Conservation (phyloP, 2,113 vertebrate genomes). For the Falco punctatus region DNA sequence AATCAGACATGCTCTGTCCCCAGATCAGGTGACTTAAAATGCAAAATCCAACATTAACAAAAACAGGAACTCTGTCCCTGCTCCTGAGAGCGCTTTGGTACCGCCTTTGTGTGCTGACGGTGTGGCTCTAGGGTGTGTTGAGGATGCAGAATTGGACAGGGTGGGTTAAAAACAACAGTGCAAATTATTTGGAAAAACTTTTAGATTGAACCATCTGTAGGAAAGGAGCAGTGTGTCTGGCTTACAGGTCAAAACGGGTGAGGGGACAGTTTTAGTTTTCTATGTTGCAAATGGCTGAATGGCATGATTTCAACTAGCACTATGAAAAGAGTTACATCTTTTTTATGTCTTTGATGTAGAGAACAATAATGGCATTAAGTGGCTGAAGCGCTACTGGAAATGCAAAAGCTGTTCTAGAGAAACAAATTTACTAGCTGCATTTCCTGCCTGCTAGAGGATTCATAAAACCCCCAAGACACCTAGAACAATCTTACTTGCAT, state of each 20-base stretch:
- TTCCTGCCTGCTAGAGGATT: neutral
- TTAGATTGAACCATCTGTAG: neutral
- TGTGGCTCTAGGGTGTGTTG: neutral
- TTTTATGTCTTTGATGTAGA: neutral
- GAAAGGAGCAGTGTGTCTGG: neutral
- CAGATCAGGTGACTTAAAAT: neutral
- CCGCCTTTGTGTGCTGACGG: neutral
- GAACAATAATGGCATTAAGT: neutral
- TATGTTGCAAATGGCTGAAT: neutral
- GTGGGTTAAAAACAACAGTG: slow-evolving; percentile 26
- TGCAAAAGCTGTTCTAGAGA: neutral
- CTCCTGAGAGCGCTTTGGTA: neutral
- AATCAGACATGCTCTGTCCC: neutral
- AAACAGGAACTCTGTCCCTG: slow-evolving; percentile 16
- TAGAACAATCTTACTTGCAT: neutral
- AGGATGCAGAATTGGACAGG: neutral
- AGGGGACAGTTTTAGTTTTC: neutral
- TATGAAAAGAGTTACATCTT: neutral
- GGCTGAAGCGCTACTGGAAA: neutral
- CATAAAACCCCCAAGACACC: neutral
- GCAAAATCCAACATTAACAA: neutral
- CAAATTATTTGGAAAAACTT: slow-evolving; percentile 20
- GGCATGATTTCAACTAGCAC: neutral
- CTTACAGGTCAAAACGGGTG: neutral
- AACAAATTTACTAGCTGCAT: neutral